Evolutionary conservation across 2,797 vertebrate species (phyloP).

Genomic region (Lagocephalus sceleratus): DNA sequence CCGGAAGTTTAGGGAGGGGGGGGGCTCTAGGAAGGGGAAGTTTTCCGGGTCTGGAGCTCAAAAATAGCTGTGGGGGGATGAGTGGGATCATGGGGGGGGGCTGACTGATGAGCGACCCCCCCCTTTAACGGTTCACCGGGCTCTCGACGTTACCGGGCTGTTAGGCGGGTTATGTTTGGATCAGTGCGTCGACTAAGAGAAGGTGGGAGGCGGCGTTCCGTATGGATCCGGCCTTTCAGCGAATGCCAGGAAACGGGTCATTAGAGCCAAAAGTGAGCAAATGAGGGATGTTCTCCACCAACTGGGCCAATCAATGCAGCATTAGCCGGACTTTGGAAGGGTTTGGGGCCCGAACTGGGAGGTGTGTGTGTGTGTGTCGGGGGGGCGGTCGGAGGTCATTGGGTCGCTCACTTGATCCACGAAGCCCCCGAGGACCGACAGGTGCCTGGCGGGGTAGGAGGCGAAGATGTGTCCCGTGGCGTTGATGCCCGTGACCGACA

Average conservation of each 20-base stretch:
- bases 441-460: slow-evolving; percentile 88
- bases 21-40: too few species aligned
- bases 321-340: slow-evolving; percentile 45
- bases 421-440: slow-evolving; percentile 87
- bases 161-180: slow-evolving; percentile 28
- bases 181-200: slow-evolving; percentile 26
- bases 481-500: slow-evolving; percentile 88
- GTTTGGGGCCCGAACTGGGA: slow-evolving; percentile 34
- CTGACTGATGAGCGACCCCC: too few species aligned
- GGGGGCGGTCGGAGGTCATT: slow-evolving; percentile 9
- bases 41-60: too few species aligned
- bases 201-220: slow-evolving; percentile 31
- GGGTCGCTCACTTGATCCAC: slow-evolving; percentile 87
- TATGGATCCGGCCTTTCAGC: slow-evolving; percentile 49
- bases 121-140: slow-evolving; percentile 12
- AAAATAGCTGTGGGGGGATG: too few species aligned
- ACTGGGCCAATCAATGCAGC: slow-evolving; percentile 69
- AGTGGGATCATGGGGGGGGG: too few species aligned
- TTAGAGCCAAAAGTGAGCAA: slow-evolving; percentile 51
- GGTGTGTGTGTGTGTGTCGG: neutral
- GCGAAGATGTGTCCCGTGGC: slow-evolving; percentile 95
- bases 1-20: too few species aligned
- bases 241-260: slow-evolving; percentile 60
- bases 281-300: slow-evolving; percentile 49
- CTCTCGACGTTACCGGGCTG: slow-evolving; percentile 8